Conservation (phyloP, 1,140 invertebrate genomes). For the Drosophila serrata region DNA sequence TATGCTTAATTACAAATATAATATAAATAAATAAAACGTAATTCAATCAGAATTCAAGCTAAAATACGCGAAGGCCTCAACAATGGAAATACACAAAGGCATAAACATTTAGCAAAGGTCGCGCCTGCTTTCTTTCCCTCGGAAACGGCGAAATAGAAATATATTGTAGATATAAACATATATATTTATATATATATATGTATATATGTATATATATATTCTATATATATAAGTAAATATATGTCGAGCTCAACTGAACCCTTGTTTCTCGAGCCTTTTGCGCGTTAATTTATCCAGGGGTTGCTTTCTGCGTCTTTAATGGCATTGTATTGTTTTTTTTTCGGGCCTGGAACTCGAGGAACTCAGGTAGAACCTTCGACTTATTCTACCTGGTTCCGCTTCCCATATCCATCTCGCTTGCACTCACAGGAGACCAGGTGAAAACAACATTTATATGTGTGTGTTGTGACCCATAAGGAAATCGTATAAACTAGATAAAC, state of each 20-base stretch:
- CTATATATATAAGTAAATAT: constrained; percentile 4
- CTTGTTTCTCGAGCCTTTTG: constrained; percentile 46
- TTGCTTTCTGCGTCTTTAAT: constrained; percentile 65
- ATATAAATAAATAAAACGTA: constrained; percentile 5
- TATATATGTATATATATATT: no score
- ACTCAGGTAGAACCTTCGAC: constrained; percentile 55
- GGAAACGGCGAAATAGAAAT: constrained; percentile 32
- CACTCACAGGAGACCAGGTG: not conserved
- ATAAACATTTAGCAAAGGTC: constrained; percentile 64
- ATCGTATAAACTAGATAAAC: constrained; percentile 3
- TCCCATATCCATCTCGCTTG: constrained; percentile 17
- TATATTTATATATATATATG: no score
- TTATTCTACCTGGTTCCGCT: constrained; percentile 56
- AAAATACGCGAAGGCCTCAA: constrained; percentile 35
- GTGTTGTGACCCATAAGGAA: constrained; percentile 5
- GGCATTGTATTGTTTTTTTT: constrained; percentile 27
- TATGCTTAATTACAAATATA: not conserved
- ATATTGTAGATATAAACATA: constrained; percentile 8
- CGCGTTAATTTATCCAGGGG: constrained; percentile 73
- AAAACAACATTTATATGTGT: constrained; percentile 8
- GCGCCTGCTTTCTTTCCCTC: constrained; percentile 54
- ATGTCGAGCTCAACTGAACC: constrained; percentile 21
- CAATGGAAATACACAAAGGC: constrained; percentile 28
- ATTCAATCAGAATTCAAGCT: not conserved
- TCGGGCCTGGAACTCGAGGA: not conserved